These are phyloP conservation scores for Falco berigora DNA, from an alignment of 2,797 vertebrate species.

Conservation along the genomic window DNA sequence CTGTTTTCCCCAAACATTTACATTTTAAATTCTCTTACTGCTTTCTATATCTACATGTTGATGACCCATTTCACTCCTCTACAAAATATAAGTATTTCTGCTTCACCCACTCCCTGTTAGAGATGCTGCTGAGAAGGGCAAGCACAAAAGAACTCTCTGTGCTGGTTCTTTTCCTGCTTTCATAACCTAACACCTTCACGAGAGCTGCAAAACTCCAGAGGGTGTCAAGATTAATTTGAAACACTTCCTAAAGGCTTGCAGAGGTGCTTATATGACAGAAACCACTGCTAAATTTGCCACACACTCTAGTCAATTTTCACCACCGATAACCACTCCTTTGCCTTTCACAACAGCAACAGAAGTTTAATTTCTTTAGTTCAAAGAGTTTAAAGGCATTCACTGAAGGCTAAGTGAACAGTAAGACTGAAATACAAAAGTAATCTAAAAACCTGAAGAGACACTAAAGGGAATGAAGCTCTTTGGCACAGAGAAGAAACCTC, in stretches of 20 bases:
- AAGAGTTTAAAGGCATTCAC: background rate
- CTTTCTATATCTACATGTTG: background rate
- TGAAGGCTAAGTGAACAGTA: background rate
- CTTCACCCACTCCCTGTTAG: background rate
- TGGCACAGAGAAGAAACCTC: background rate
- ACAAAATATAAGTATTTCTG: background rate
- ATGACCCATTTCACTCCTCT: background rate
- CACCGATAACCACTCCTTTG: background rate
- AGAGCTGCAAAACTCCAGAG: conserved; percentile 14
- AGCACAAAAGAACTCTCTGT: background rate
- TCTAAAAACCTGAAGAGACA: background rate
- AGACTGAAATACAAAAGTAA: background rate
- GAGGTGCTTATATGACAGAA: background rate
- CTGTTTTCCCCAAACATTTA: background rate
- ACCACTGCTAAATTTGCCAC: conserved; percentile 3
- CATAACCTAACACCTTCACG: conserved; percentile 35
- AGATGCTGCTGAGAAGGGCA: background rate
- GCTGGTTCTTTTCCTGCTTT: conserved; percentile 14
- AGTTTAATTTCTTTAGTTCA: background rate
- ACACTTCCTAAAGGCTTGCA: conserved; percentile 15
- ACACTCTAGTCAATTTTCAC: background rate
- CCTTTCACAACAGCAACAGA: background rate
- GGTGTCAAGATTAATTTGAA: conserved; percentile 26
- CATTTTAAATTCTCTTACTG: background rate
- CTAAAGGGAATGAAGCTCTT: background rate